phyloP scores from a whole-genome alignment of 2,797 vertebrate genomes.

The Poeciliopsis turneri region DNA sequence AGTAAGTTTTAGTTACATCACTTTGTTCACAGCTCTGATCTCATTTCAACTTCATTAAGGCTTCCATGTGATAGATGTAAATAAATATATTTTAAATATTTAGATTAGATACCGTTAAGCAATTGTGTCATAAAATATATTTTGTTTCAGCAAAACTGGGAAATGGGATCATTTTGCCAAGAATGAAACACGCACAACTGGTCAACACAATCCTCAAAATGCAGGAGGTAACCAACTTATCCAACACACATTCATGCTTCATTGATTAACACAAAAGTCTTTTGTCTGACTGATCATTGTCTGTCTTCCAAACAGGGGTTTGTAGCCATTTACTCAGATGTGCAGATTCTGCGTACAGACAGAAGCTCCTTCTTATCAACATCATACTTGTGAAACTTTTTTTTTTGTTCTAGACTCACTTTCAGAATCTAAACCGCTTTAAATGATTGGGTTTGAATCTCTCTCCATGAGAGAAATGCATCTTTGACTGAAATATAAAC shows the following conservation, averaged over 20 bases:
- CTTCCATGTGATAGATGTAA: no score
- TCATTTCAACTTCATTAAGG: background rate
- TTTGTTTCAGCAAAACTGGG: constrained; percentile 57
- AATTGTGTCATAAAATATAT: background rate
- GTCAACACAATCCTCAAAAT: constrained; percentile 62
- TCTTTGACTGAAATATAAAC: background rate
- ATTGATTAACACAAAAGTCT: background rate
- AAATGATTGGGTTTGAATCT: background rate
- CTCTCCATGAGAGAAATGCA: background rate
- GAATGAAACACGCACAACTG: constrained; percentile 30
- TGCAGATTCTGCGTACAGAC: constrained; percentile 12
- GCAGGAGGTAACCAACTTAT: constrained; percentile 60
- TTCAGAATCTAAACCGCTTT: background rate
- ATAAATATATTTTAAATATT: no score
- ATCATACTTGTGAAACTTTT: background rate
- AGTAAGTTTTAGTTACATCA: constrained; percentile 48
- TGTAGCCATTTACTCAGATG: constrained; percentile 63
- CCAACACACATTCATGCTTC: background rate
- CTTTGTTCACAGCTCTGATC: background rate
- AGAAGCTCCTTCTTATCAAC: constrained; percentile 19
- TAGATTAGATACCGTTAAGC: background rate
- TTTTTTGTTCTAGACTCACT: background rate
- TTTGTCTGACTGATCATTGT: constrained; percentile 2
- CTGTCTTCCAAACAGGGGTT: constrained; percentile 66
- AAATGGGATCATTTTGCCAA: constrained; percentile 56